Evolutionary conservation across 2,113 vertebrate species (phyloP), one percentile per base, ranked within the genome.

Genomic region (Callipepla squamata): DNA sequence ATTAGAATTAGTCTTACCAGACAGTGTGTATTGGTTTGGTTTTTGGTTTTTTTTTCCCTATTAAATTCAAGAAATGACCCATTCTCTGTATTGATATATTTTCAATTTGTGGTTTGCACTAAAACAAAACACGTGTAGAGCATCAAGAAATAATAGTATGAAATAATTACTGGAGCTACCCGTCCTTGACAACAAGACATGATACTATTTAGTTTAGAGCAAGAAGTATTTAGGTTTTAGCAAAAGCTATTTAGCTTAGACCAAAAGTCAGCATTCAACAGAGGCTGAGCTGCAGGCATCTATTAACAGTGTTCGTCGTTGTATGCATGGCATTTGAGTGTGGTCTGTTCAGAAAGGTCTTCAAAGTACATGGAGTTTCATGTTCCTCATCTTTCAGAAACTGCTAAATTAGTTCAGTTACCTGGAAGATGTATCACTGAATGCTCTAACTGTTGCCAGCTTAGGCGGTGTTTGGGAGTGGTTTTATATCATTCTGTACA

Each of bases 151-250:
- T 34, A 88, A 74, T 59, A 61, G 57, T 82, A 84, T 87, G 66
- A 92, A 80, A 85, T 84, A 87, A 67, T 82, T 94, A 88, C 47
- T 4, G 14, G 70, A 80, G 57, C 83, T 91, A 51, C 70, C 75
- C 65, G 94, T 85, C 88, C 80, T 70, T 93, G 93, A 92, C 74
- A 92, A 73, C 63, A 78, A 76, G 65, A 92, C 6, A 3, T 89
- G 85, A 82, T 22, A 70, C 69, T 96, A 75, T 79, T 95, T 79
- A 82, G 8, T 95, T 87, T 85, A 89, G 61, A 84, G 51, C 9
- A 72, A 78, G 59, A 88, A 57, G 55, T 87, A 80, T 88, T 94
- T 91, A 61, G 7, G 91, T 95, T 85, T 86, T 51, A 81, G 51
- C 9, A 75, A 75, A 72, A 89, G 55, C 65, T 86, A 80, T 87